Percentiles rank a stretch among this genome's conserved stretches.
Conservation (phyloP, 2,888 invertebrate species). For the Allophyes oxyacanthae region DNA sequence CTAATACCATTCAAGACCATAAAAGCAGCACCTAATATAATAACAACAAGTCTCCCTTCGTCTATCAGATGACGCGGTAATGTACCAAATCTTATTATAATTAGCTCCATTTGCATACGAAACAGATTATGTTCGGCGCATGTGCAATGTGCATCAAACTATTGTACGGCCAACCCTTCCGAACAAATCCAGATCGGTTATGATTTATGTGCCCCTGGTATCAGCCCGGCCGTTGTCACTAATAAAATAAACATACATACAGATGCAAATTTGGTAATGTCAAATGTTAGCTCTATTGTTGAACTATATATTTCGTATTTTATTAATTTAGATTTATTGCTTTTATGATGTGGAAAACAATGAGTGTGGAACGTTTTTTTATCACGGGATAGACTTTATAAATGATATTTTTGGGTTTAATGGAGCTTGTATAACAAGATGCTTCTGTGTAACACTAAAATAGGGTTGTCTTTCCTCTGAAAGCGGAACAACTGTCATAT, state of each 20-base stretch:
- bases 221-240: slow-evolving; percentile 67
- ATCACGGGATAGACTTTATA: slow-evolving; percentile 10
- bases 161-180: slow-evolving; percentile 59
- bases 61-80: slow-evolving; percentile 60
- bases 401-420: slow-evolving; percentile 37
- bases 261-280: slow-evolving; percentile 74
- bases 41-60: slow-evolving; percentile 54
- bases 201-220: slow-evolving; percentile 81
- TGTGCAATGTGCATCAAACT: slow-evolving; percentile 70
- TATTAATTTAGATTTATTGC: slow-evolving; percentile 53
- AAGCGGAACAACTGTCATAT: slow-evolving; percentile 1
- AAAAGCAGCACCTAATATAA: slow-evolving; percentile 57
- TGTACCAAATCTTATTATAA: slow-evolving; percentile 83
- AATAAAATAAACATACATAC: slow-evolving; percentile 76
- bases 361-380: slow-evolving; percentile 34
- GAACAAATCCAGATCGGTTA: slow-evolving; percentile 83
- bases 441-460: too few species aligned
- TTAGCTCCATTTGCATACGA: slow-evolving; percentile 84
- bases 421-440: slow-evolving; percentile 30
- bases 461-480: too few species aligned
- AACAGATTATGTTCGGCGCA: slow-evolving; percentile 80
- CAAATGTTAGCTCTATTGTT: slow-evolving; percentile 59
- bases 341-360: slow-evolving; percentile 49
- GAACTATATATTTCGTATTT: slow-evolving; percentile 43
- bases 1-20: slow-evolving; percentile 14